Evolutionary conservation across 2,888 invertebrate species (phyloP), one percentile per base, ranked within the genome.

Genomic region (Agriotes lineatus): DNA sequence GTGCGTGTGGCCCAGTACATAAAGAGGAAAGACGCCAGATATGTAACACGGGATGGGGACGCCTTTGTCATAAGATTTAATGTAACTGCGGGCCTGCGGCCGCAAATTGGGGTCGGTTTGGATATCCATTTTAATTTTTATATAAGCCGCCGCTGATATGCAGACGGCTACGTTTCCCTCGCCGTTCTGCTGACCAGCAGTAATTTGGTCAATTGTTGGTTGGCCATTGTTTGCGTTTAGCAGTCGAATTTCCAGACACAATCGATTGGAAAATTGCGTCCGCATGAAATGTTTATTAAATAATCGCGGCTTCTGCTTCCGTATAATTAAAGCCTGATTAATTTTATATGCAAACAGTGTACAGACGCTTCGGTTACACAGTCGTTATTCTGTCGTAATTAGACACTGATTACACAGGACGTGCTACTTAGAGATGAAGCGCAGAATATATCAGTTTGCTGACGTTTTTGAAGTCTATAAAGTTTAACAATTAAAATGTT

Each of bases 51-150:
- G 48, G n/a, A 62, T 62, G 35, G 61, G 61, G 67, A 59, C 71
- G 73, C 70, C 74, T 72, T 74, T 72, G 71, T 73, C 74, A 70
- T 72, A 74, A 74, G 73, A 75, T 74, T 74, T 74, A 75, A 74
- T 73, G 74, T 74, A 72, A 73, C 71, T 71, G 71, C 65, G 62
- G 74, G 67, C 71, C 75, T 72, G 69, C 63, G 72, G 75, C 70
- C 67, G 72, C 76, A 77, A 76, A 76, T 77, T 76, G 74, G 74
- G 63, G 73, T 70, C 70, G 67, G 66, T 57, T 70, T 69, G 67
- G 69, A 65, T 70, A 72, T 71, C 71, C 72, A 74, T 75, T 75
- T 75, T 74, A 75, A 76, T 75, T 75, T 73, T 56, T 62, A 62
- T 62, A 62, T 52, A 62, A 16, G 33, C 60, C 30, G 20, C 33